phyloP scores from a whole-genome alignment of 92 coral and sea anemone genomes.

The Desmophyllum pertusum region DNA sequence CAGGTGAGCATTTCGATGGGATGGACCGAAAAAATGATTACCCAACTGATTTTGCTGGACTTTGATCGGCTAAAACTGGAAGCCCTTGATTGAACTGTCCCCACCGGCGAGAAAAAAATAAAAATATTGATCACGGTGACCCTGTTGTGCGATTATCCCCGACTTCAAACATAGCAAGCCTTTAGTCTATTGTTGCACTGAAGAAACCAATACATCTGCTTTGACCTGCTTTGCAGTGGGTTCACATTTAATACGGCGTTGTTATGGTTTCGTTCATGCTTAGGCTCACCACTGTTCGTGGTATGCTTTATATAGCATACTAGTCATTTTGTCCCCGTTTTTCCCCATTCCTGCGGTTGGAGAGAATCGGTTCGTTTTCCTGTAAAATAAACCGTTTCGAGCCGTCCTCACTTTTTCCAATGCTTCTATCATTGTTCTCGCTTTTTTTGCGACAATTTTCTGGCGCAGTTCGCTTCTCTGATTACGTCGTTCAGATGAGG shows the following conservation, averaged over 20 bases:
- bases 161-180: background rate
- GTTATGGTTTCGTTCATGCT: background rate
- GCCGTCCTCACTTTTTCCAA: background rate
- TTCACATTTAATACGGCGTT: background rate
- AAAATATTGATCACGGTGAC: background rate
- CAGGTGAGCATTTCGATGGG: background rate
- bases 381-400: background rate
- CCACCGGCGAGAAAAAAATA: background rate
- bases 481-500: too few relatives aligned
- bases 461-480: background rate
- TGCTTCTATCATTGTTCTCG: background rate
- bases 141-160: constrained; percentile 26
- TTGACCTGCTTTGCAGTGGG: background rate
- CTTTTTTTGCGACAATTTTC: background rate
- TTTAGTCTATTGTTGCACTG: background rate
- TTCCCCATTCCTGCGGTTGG: background rate
- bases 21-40: background rate
- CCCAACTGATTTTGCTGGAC: background rate
- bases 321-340: background rate
- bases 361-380: background rate
- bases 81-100: background rate
- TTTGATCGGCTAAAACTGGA: constrained; percentile 3
- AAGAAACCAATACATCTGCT: background rate
- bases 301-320: background rate
- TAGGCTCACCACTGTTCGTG: background rate